Evolutionary conservation across 2,888 invertebrate species (phyloP).

Genomic region (Azorinus chamasolen): DNA sequence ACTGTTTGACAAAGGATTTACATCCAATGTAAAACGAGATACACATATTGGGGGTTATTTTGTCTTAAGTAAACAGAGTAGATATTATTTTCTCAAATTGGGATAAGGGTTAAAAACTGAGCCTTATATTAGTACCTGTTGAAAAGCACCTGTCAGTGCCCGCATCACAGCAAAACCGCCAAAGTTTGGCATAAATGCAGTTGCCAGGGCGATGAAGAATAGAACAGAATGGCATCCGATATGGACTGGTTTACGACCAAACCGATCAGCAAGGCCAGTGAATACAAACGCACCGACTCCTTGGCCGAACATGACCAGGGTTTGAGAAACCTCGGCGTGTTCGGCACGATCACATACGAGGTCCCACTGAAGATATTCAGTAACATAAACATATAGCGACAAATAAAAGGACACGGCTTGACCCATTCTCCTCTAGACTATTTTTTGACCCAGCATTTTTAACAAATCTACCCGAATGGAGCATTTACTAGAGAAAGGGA

Average conservation of each 20-base stretch:
- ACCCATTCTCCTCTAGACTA: no score
- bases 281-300: slow-evolving; percentile 77
- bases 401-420: no score
- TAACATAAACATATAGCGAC: no score
- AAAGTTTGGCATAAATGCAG: slow-evolving; percentile 63
- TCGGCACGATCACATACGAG: slow-evolving; percentile 78
- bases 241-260: slow-evolving; percentile 62
- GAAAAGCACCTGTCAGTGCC: slow-evolving; percentile 61
- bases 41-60: no score
- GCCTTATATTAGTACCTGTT: slow-evolving; percentile 66
- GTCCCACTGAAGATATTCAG: slow-evolving; percentile 68
- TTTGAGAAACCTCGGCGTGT: slow-evolving; percentile 78
- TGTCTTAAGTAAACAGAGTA: no score
- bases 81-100: no score
- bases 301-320: slow-evolving; percentile 79
- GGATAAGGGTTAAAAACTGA: no score
- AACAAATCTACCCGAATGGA: not conserved
- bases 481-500: no score
- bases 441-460: no score
- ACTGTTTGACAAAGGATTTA: no score
- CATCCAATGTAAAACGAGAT: no score
- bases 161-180: slow-evolving; percentile 56
- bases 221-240: slow-evolving; percentile 47
- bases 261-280: slow-evolving; percentile 75
- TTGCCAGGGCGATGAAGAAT: slow-evolving; percentile 43